Conservation (phyloP, 2,888 invertebrate genomes). For the Drosophila fulvimacula region DNA sequence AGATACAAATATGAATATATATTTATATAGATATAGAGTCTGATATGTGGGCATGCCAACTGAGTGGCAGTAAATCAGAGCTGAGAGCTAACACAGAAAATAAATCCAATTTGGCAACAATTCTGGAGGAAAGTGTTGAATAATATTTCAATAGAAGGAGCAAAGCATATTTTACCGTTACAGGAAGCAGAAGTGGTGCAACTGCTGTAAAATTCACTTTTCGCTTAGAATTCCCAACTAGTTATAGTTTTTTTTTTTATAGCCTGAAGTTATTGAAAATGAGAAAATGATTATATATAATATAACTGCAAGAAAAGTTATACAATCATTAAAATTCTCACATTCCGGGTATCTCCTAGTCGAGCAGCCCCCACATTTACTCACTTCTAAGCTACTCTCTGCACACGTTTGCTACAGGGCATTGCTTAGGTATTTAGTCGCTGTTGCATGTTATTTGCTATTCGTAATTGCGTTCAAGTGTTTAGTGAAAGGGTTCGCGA, state of each 20-base stretch:
- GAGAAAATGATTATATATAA: too few relatives aligned
- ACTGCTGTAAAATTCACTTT: not conserved
- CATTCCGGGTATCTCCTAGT: not conserved
- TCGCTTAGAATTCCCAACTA: not conserved
- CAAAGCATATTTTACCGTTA: not conserved
- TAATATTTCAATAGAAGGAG: not conserved
- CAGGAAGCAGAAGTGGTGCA: too few relatives aligned
- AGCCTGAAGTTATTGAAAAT: too few relatives aligned
- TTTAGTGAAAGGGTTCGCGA: not conserved
- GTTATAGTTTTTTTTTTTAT: not conserved
- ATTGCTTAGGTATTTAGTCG: not conserved
- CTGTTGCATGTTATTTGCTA: conserved; percentile 11
- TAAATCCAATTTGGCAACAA: conserved; percentile 2
- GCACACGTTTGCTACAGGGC: not conserved
- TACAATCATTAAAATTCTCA: too few relatives aligned
- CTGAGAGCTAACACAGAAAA: not conserved
- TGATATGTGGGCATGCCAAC: not conserved
- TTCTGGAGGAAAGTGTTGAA: not conserved
- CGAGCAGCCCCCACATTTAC: not conserved
- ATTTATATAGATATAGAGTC: not conserved
- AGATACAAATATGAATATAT: not conserved
- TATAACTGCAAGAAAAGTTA: too few relatives aligned
- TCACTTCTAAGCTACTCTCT: too few relatives aligned
- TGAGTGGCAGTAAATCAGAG: not conserved
- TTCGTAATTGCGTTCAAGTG: conserved; percentile 17